These are phyloP conservation scores for Hemibagrus guttatus DNA, from an alignment of 2,797 vertebrate species.

Conservation along the genomic window DNA sequence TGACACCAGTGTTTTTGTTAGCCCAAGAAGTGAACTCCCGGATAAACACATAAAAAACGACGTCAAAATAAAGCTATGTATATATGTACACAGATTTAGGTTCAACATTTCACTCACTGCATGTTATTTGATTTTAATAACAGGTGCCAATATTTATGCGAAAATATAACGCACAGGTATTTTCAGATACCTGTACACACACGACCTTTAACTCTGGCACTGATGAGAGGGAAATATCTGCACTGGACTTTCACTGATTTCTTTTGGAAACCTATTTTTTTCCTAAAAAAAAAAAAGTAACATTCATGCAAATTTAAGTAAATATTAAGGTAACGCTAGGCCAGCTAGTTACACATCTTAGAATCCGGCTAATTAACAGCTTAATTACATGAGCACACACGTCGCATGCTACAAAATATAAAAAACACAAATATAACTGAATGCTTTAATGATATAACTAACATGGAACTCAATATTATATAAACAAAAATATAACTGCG, in stretches of 20 bases:
- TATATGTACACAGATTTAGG: not conserved
- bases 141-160: constrained; percentile 3
- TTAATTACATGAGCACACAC: not conserved
- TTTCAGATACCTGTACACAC: not conserved
- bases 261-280: too few relatives aligned
- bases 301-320: not conserved
- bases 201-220: not conserved
- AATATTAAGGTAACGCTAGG: not conserved
- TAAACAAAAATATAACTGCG: too few relatives aligned
- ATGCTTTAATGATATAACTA: not conserved
- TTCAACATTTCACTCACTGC: not conserved
- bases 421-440: too few relatives aligned
- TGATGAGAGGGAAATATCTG: not conserved
- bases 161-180: too few relatives aligned
- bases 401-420: too few relatives aligned
- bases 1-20: too few relatives aligned
- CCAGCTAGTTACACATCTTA: not conserved
- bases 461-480: too few relatives aligned
- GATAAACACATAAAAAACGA: too few relatives aligned
- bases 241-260: too few relatives aligned
- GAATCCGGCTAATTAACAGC: not conserved
- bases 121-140: fast-evolving
- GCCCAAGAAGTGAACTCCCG: too few relatives aligned
- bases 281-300: too few relatives aligned
- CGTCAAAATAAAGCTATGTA: too few relatives aligned